Percentiles rank a stretch among this genome's conserved stretches.
phyloP scores from a whole-genome alignment of 2,888 invertebrate species.

The Poecilobothrus nobilitatus region DNA sequence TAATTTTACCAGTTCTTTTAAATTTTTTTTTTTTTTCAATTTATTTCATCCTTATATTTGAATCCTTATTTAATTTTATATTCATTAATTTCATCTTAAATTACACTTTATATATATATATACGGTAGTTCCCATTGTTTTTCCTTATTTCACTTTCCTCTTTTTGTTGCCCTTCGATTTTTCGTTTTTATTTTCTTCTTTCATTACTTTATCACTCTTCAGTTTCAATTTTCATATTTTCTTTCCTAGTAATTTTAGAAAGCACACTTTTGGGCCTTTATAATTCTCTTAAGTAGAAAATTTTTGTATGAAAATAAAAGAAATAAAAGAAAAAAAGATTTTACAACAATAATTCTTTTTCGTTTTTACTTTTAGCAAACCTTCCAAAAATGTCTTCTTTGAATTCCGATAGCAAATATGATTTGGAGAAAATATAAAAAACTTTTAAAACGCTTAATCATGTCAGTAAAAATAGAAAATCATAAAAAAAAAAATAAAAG shows the following conservation, averaged over 20 bases:
- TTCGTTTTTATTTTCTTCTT: not conserved
- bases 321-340: not conserved
- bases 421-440: too few relatives aligned
- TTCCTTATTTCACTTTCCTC: too few relatives aligned
- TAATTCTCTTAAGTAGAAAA: not conserved
- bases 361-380: too few relatives aligned
- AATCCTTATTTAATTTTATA: not conserved
- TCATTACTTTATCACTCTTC: not conserved
- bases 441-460: too few relatives aligned
- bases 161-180: not conserved
- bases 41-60: not conserved
- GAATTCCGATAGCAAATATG: too few relatives aligned
- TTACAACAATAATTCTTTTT: too few relatives aligned
- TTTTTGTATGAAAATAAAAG: not conserved
- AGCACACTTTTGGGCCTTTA: not conserved
- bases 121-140: too few relatives aligned
- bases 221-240: not conserved
- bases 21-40: too few relatives aligned
- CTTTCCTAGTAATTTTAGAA: not conserved
- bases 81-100: conserved; percentile 3
- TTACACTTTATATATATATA: not conserved
- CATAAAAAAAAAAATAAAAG: too few relatives aligned
- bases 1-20: not conserved
- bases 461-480: too few relatives aligned
- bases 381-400: too few relatives aligned